Conservation (phyloP, 2,888 invertebrate species). For the Sarcophaga carnaria region DNA sequence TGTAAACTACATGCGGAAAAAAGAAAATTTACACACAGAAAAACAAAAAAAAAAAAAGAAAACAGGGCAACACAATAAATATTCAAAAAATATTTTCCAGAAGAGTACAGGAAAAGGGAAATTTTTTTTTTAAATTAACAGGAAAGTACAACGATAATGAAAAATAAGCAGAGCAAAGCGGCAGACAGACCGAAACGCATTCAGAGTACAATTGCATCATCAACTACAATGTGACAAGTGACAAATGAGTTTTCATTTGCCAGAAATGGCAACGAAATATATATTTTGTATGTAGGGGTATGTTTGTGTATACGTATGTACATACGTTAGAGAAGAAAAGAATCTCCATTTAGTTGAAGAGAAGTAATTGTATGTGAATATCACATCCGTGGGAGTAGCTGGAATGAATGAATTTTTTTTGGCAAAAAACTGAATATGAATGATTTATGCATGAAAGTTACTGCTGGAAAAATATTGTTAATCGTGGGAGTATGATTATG, state of each 20-base stretch:
- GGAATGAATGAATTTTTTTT: neutral
- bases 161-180: neutral
- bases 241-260: constrained; percentile 70
- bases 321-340: neutral
- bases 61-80: constrained; percentile 7
- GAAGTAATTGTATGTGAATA: neutral
- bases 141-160: constrained; percentile 43
- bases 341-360: neutral
- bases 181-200: constrained; percentile 58
- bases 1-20: constrained; percentile 48
- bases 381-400: constrained; percentile 33
- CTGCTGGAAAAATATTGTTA: constrained; percentile 3
- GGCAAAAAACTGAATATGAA: neutral
- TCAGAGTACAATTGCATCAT: constrained; percentile 67
- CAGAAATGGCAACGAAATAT: constrained; percentile 36
- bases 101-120: neutral
- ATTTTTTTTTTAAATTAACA: constrained; percentile 54
- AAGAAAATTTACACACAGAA: neutral
- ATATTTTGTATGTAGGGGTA: neutral
- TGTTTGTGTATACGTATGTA: neutral
- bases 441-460: constrained; percentile 29
- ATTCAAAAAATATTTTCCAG: constrained; percentile 3
- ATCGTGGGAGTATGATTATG: constrained; percentile 10
- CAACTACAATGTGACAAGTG: constrained; percentile 69
- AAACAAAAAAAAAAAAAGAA: constrained; percentile 9